Conservation (phyloP, 2,113 vertebrate species). For the Corynorhinus townsendii region DNA sequence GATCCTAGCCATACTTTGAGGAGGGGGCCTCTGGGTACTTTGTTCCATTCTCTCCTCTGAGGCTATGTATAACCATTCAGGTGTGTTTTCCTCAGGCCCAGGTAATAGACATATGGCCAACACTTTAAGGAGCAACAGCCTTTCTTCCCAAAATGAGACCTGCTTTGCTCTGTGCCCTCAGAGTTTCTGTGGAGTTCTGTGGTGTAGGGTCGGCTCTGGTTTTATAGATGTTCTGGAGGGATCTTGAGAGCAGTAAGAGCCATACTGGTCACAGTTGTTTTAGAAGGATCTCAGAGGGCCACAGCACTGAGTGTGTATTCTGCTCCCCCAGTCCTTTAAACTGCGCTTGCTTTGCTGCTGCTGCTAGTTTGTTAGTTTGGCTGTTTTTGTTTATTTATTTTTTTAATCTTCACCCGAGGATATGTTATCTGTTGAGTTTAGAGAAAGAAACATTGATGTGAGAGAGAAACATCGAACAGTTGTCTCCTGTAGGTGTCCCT, state of each 20-base stretch:
- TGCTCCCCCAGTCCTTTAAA: not conserved
- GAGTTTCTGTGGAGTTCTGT: not conserved
- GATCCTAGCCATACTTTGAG: not conserved
- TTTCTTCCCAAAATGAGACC: not conserved
- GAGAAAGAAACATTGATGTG: no score
- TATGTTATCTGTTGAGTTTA: not conserved
- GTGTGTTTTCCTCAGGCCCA: not conserved
- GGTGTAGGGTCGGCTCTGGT: not conserved
- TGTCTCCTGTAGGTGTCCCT: not conserved
- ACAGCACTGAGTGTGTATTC: not conserved
- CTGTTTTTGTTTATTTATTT: not conserved
- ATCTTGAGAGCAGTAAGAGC: not conserved
- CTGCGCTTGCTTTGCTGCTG: not conserved
- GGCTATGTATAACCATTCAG: not conserved
- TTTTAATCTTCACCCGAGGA: not conserved
- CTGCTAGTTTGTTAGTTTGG: not conserved
- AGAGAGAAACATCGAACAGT: no score
- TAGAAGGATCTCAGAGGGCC: not conserved
- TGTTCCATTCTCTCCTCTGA: not conserved
- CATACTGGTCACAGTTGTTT: not conserved
- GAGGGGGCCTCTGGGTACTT: not conserved
- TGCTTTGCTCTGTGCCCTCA: not conserved
- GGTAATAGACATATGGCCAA: not conserved
- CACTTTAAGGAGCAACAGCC: not conserved
- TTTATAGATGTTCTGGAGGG: not conserved